These are phyloP conservation scores for Scartelaos histophorus DNA, from an alignment of 2,113 vertebrate species.

Conservation along the genomic window DNA sequence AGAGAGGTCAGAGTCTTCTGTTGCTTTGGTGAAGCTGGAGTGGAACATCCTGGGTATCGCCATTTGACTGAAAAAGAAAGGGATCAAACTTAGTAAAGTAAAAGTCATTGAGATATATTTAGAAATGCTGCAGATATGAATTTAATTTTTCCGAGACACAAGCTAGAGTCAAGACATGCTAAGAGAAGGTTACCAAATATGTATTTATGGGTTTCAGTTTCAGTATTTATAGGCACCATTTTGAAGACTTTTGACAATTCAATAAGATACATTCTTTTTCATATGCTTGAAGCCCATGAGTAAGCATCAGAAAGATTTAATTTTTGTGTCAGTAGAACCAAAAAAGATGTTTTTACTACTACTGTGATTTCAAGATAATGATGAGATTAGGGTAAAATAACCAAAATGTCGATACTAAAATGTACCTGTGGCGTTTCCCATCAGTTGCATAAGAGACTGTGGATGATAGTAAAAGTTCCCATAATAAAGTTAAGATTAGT, in stretches of 20 bases:
- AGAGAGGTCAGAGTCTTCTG: constrained; percentile 23
- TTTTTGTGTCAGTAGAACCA: no score
- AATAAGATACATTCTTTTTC: neutral
- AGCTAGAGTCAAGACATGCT: neutral
- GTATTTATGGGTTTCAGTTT: no score
- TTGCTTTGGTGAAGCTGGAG: constrained; percentile 50
- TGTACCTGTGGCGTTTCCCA: neutral
- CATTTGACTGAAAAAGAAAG: constrained; percentile 38
- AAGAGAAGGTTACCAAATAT: neutral
- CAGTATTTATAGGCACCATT: no score
- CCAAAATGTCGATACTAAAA: no score
- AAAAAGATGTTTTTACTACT: no score
- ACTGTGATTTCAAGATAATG: no score
- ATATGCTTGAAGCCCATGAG: no score
- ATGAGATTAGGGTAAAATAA: no score
- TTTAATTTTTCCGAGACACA: neutral
- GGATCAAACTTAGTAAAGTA: neutral
- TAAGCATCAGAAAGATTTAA: no score
- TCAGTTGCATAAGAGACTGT: neutral
- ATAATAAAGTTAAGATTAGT: neutral
- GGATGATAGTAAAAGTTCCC: neutral
- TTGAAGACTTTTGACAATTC: neutral
- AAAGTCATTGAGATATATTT: neutral
- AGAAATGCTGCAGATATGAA: neutral
- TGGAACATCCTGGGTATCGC: constrained; percentile 60